Evolutionary conservation across 2,888 invertebrate genomes (phyloP).

Genomic region (Hecatera dysodea): DNA sequence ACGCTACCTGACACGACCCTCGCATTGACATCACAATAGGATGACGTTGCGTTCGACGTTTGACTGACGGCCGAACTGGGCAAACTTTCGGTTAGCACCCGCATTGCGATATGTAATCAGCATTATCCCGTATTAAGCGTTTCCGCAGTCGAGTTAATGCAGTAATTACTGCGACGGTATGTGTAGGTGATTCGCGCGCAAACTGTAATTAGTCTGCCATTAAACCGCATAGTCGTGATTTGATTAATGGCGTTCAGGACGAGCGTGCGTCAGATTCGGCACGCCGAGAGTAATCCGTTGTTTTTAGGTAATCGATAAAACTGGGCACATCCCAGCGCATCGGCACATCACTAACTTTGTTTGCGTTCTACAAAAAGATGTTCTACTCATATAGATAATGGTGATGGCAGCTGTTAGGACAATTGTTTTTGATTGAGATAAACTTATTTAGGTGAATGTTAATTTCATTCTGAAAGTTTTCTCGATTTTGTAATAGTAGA

Average conservation of each 20-base stretch:
- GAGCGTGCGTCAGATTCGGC: conserved; percentile 69
- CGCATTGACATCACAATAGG: conserved; percentile 68
- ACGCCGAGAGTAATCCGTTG: conserved; percentile 67
- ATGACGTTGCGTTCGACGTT: conserved; percentile 69
- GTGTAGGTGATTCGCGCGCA: conserved; percentile 79
- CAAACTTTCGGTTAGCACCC: conserved; percentile 76
- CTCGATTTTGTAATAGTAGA: conserved; percentile 5
- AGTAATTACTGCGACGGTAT: conserved; percentile 78
- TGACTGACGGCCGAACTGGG: conserved; percentile 76
- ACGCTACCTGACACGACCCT: conserved; percentile 38
- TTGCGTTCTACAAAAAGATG: conserved; percentile 24
- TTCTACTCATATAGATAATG: conserved; percentile 42
- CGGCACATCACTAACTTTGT: conserved; percentile 65
- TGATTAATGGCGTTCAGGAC: conserved; percentile 82
- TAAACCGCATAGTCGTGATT: conserved; percentile 86
- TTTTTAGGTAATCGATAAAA: conserved; percentile 78
- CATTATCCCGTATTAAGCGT: conserved; percentile 78
- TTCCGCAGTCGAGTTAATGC: conserved; percentile 78
- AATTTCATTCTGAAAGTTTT: conserved; percentile 28
- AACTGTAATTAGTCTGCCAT: conserved; percentile 89
- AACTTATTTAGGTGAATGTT: conserved; percentile 27
- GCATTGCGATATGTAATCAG: conserved; percentile 81
- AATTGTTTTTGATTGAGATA: conserved; percentile 49
- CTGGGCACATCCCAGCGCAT: conserved; percentile 54
- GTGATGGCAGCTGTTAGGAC: conserved; percentile 43